Base-by-base conservation (phyloP, 2,113 vertebrate species). In the Lepus europaeus region DNA sequence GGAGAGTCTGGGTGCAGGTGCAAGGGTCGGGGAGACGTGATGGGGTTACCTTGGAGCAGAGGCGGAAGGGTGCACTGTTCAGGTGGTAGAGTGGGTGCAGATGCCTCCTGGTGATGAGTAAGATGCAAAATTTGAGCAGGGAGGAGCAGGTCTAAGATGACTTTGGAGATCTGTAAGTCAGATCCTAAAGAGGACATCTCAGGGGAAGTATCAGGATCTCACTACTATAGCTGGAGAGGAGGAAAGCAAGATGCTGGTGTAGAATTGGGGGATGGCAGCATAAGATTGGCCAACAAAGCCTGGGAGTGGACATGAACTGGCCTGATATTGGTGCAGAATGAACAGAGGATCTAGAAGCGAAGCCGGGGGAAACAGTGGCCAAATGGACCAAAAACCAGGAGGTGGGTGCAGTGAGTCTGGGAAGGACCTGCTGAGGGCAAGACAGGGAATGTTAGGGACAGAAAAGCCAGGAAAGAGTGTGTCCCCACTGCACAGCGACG, bases 211-310 rank as follows among this genome's bases (percentile, higher is more conserved):
- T 59, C 56, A 59, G 56, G 56, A 7, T 45, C 45, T 45, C 69
- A 7, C 1, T 2, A 45, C 73, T 10, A 4, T 19, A 27, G 29
- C 14, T 49, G 45, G 45, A 20, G 64, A 16, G 6, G 11, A 53
- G 19, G 79, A 25, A 23, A 66, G 23, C 22, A 29, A 4, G 14
- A 22, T 68, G 69, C 25, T 69, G 31, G 31, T 72, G 36, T 14
- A 8, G 23, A 29, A 25, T 3, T 1, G 0, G 31, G 9, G 49
- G 51, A 33, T 2, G 9, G 16, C 2, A 1, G 69, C 14, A 0
- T 3, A 0, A 33, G 39, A 16, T 27, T 2, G n/a, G 19, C 29
- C 27, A 7, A 27, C 2, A 27, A 19, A 53, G 61, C 72, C 49
- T 27, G 0, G 13, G 9, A 12, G 16, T 17, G 14, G 4, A 12